phyloP scores from a whole-genome alignment of 2,888 invertebrate species.

The Trissolcus japonicus region DNA sequence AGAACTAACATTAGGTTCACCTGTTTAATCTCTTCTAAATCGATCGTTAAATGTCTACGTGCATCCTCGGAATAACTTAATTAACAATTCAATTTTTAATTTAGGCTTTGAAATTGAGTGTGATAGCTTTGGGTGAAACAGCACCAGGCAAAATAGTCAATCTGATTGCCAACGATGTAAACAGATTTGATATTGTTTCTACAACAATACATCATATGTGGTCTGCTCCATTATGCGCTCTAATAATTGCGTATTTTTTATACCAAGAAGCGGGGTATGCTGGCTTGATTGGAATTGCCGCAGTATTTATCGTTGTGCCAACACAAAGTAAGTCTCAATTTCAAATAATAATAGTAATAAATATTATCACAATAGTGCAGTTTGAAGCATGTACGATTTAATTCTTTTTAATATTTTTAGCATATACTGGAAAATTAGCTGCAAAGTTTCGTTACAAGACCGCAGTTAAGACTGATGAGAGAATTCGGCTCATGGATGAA shows the following conservation, averaged over 20 bases:
- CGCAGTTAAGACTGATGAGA: slow-evolving; percentile 82
- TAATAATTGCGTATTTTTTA: slow-evolving; percentile 86
- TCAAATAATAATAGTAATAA: neutral
- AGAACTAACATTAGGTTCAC: no score
- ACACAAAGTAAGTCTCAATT: slow-evolving; percentile 82
- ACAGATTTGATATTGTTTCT: slow-evolving; percentile 92
- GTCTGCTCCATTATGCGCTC: slow-evolving; percentile 86
- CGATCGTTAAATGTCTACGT: no score
- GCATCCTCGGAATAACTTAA: no score
- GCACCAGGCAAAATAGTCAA: slow-evolving; percentile 79
- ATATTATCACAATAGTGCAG: no score
- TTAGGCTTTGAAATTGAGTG: slow-evolving; percentile 59
- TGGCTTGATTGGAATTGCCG: slow-evolving; percentile 88
- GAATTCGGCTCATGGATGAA: slow-evolving; percentile 88
- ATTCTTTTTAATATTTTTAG: slow-evolving; percentile 60
- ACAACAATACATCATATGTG: slow-evolving; percentile 94
- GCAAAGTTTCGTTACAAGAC: slow-evolving; percentile 78
- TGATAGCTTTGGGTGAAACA: slow-evolving; percentile 85
- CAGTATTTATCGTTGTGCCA: slow-evolving; percentile 90
- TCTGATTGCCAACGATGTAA: slow-evolving; percentile 90
- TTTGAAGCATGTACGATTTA: no score
- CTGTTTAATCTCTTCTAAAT: no score
- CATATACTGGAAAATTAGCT: slow-evolving; percentile 73
- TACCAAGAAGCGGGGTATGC: slow-evolving; percentile 86
- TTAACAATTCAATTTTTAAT: slow-evolving; percentile 10